Conservation (phyloP, 2,888 invertebrate genomes). For the Hoplodrina ambigua region DNA sequence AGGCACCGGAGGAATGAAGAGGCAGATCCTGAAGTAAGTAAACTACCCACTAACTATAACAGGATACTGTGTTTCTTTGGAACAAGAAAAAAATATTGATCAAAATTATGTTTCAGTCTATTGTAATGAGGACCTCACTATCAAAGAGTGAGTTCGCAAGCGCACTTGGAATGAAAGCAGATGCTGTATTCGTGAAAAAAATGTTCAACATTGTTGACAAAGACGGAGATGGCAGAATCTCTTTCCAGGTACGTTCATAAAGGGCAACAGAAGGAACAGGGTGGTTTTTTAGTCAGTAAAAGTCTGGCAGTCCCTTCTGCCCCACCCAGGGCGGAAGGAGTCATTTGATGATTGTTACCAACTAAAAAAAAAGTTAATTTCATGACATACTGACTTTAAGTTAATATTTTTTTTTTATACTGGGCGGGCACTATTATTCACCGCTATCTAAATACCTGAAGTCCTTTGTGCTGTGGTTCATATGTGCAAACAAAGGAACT, state of each 20-base stretch:
- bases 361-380: too few species aligned
- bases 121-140: conserved; percentile 97
- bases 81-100: not conserved
- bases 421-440: too few species aligned
- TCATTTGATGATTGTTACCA: too few species aligned
- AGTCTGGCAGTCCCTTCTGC: too few species aligned
- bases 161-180: conserved; percentile 98
- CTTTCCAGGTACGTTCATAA: conserved; percentile 95
- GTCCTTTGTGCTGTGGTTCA: too few species aligned
- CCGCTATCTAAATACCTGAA: too few species aligned
- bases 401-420: too few species aligned
- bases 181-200: conserved; percentile 98
- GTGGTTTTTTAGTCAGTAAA: too few species aligned
- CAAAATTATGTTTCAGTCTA: conserved; percentile 88
- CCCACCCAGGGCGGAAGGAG: too few species aligned
- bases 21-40: conserved; percentile 93
- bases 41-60: not conserved
- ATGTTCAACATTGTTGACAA: conserved; percentile 99
- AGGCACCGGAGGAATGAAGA: conserved; percentile 92
- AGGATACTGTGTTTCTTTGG: accelerated
- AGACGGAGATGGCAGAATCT: conserved; percentile 97
- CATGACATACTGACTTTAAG: too few species aligned
- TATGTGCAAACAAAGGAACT: too few species aligned
- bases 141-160: conserved; percentile 98
- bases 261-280: too few species aligned